Conservation (phyloP, 2,113 vertebrate genomes). For the Platichthys flesus region DNA sequence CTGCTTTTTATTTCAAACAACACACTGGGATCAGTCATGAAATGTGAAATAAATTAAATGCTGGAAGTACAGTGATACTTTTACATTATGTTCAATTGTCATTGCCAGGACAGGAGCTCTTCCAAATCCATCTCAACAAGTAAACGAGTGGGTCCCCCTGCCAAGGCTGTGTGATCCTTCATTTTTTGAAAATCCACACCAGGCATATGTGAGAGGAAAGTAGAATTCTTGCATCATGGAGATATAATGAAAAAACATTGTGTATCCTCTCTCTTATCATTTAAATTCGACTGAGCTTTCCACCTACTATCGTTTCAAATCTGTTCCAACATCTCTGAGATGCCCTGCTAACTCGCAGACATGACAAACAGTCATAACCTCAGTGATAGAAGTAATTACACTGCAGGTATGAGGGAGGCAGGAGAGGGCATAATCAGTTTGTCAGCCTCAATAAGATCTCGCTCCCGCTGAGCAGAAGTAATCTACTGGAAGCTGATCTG, state of each 20-base stretch:
- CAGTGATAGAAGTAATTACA: slow-evolving; percentile 61
- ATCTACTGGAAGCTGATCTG: slow-evolving; percentile 65
- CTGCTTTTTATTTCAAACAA: background rate
- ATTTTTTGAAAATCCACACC: slow-evolving; percentile 14
- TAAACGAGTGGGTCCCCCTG: background rate
- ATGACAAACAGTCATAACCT: slow-evolving; percentile 46
- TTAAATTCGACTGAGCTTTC: too few species aligned
- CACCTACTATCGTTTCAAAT: background rate
- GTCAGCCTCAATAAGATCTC: slow-evolving; percentile 59
- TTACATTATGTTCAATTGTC: slow-evolving; percentile 29
- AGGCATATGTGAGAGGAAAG: background rate
- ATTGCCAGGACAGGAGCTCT: slow-evolving; percentile 14
- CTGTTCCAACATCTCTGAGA: background rate
- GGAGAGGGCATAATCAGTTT: slow-evolving; percentile 58
- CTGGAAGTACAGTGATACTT: slow-evolving; percentile 18
- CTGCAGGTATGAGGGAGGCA: slow-evolving; percentile 33
- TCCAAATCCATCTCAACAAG: slow-evolving; percentile 23
- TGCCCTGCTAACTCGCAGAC: slow-evolving; percentile 17
- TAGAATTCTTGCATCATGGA: background rate
- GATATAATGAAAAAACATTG: too few species aligned
- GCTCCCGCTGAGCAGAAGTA: slow-evolving; percentile 61
- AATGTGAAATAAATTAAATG: slow-evolving; percentile 14
- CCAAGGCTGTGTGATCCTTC: background rate
- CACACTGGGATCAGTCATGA: background rate
- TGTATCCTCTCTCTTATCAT: too few species aligned